These are phyloP conservation scores for Chelmon rostratus DNA, from an alignment of 2,797 vertebrate species.

Conservation along the genomic window DNA sequence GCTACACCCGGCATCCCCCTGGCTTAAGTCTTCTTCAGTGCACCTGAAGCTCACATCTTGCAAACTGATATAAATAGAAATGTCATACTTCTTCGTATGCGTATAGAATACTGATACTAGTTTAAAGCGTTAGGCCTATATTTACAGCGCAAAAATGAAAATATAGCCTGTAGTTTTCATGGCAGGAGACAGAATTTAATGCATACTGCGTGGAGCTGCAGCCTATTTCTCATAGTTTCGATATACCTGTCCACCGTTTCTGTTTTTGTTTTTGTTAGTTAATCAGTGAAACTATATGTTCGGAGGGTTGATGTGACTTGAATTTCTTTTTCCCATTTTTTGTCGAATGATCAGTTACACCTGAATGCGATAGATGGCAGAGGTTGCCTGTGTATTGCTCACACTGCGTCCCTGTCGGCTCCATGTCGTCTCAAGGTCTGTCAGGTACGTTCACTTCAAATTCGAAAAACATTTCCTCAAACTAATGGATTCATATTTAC, in stretches of 20 bases:
- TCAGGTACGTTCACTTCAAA: neutral
- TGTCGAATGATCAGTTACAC: neutral
- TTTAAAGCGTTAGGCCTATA: neutral
- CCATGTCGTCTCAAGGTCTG: neutral
- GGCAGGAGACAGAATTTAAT: neutral
- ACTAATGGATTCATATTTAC: no score
- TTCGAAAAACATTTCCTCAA: neutral
- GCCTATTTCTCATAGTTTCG: neutral
- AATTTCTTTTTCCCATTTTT: neutral
- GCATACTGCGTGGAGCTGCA: neutral
- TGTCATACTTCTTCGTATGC: neutral
- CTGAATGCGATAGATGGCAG: slow-evolving; percentile 62
- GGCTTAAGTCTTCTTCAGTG: no score
- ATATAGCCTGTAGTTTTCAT: neutral
- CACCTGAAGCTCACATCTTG: slow-evolving; percentile 4
- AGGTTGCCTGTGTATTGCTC: slow-evolving; percentile 30
- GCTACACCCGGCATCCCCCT: fast-evolving
- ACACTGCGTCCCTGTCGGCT: neutral
- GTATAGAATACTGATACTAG: neutral
- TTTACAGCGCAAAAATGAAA: neutral
- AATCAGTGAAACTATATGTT: neutral
- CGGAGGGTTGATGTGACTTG: fast-evolving
- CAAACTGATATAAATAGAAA: neutral
- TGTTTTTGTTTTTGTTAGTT: neutral
- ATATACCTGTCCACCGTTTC: neutral